Evolutionary conservation across 2,113 vertebrate genomes (phyloP).

Genomic region (Dasyornis broadbenti): DNA sequence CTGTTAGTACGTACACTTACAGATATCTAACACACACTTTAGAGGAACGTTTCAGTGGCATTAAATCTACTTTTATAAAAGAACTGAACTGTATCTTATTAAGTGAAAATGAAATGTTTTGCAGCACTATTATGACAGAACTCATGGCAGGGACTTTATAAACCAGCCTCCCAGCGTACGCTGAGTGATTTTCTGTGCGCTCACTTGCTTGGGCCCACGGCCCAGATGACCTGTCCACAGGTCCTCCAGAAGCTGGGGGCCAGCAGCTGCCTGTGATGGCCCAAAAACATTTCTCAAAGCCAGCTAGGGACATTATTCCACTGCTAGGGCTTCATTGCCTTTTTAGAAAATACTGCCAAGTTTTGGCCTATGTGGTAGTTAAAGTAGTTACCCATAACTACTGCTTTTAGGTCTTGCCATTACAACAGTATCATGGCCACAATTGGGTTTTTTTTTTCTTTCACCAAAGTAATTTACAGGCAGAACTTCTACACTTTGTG

Average conservation of each 20-base stretch:
- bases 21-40: neutral
- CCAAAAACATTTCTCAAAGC: neutral
- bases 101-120: neutral
- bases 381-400: neutral
- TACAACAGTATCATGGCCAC: neutral
- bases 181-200: neutral
- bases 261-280: neutral
- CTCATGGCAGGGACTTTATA: neutral
- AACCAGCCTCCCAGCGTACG: neutral
- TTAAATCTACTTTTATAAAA: neutral
- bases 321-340: neutral
- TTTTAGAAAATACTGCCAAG: neutral
- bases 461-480: neutral
- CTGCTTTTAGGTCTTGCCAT: neutral
- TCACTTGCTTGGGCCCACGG: neutral
- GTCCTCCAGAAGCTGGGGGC: no score
- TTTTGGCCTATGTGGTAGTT: neutral
- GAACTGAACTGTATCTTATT: neutral
- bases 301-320: neutral
- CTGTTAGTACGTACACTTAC: neutral
- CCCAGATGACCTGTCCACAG: neutral
- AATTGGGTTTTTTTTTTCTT: accelerated
- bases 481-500: neutral
- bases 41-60: neutral
- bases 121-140: neutral